Evolutionary conservation across 2,888 invertebrate genomes (phyloP).

Genomic region (Agrotis puta): DNA sequence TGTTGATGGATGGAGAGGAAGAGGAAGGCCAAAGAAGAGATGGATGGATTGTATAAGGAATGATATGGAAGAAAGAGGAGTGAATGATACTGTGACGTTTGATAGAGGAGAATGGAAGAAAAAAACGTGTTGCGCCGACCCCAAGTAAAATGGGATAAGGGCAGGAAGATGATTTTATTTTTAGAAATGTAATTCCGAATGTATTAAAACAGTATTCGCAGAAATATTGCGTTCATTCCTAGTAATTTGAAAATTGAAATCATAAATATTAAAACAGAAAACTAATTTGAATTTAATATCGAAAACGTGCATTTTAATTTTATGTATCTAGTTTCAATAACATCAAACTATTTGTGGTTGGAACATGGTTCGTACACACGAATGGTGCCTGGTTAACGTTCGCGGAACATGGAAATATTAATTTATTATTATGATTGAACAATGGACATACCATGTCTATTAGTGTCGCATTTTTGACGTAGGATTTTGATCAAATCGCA

Average conservation of each 20-base stretch:
- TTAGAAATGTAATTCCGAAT: too few relatives aligned
- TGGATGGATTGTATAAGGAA: too few relatives aligned
- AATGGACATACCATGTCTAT: neutral
- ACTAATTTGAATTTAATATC: slow-evolving; percentile 18
- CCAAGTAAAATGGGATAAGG: too few relatives aligned
- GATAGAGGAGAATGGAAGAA: too few relatives aligned
- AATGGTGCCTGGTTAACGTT: slow-evolving; percentile 14
- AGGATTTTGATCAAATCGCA: too few relatives aligned
- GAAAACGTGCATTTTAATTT: slow-evolving; percentile 13
- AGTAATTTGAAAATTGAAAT: neutral
- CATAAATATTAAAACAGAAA: slow-evolving; percentile 1
- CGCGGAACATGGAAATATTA: slow-evolving; percentile 9
- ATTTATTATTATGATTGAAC: neutral
- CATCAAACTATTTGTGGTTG: slow-evolving; percentile 3
- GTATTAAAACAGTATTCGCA: neutral
- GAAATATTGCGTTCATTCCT: neutral
- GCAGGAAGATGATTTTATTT: too few relatives aligned
- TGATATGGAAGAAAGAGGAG: too few relatives aligned
- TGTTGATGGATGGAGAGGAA: too few relatives aligned
- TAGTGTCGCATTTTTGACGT: too few relatives aligned
- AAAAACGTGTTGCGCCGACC: too few relatives aligned
- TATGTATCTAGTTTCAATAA: neutral
- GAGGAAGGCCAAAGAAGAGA: too few relatives aligned
- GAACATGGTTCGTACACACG: slow-evolving; percentile 8
- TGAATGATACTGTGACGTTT: too few relatives aligned